These are phyloP conservation scores for Pycnomerus fuliginosus DNA, from an alignment of 2,888 invertebrate genomes.

Conservation along the genomic window DNA sequence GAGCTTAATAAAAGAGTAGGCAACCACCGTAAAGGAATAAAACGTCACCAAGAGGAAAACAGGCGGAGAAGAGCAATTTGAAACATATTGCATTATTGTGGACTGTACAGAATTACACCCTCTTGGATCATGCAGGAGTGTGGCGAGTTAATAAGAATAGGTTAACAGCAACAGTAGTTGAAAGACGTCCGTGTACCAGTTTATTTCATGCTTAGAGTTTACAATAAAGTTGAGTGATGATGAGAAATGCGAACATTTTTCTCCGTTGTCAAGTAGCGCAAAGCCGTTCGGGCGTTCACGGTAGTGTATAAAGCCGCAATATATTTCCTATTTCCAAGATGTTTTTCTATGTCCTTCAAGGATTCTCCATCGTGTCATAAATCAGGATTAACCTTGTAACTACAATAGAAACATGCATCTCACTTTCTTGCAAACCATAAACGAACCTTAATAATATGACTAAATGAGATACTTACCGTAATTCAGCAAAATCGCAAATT, in stretches of 20 bases:
- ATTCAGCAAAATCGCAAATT: too few relatives aligned
- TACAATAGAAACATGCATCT: conserved; percentile 35
- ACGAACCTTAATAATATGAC: too few relatives aligned
- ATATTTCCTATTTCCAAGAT: conserved; percentile 45
- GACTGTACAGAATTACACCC: conserved; percentile 18
- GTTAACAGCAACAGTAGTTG: conserved; percentile 27
- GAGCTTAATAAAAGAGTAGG: conserved; percentile 48
- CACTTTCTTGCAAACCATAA: conserved; percentile 14
- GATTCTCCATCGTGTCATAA: conserved; percentile 42
- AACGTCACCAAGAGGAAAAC: conserved; percentile 41
- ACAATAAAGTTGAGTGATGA: conserved; percentile 45
- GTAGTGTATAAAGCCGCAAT: conserved; percentile 43
- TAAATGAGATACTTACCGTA: too few relatives aligned
- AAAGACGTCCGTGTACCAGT: conserved; percentile 29
- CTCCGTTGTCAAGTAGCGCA: conserved; percentile 42
- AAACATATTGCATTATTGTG: conserved; percentile 39
- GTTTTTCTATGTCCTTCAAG: conserved; percentile 43
- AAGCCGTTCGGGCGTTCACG: conserved; percentile 38
- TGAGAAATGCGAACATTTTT: conserved; percentile 46
- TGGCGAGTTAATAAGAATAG: conserved; percentile 27
- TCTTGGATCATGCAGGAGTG: conserved; percentile 3
- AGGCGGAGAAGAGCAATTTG: conserved; percentile 37
- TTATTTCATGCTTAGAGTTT: conserved; percentile 41
- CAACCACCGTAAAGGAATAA: conserved; percentile 45
- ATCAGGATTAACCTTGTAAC: conserved; percentile 46